Evolutionary conservation across 2,797 vertebrate genomes (phyloP).

Genomic region (Chelidonichthys spinosus): DNA sequence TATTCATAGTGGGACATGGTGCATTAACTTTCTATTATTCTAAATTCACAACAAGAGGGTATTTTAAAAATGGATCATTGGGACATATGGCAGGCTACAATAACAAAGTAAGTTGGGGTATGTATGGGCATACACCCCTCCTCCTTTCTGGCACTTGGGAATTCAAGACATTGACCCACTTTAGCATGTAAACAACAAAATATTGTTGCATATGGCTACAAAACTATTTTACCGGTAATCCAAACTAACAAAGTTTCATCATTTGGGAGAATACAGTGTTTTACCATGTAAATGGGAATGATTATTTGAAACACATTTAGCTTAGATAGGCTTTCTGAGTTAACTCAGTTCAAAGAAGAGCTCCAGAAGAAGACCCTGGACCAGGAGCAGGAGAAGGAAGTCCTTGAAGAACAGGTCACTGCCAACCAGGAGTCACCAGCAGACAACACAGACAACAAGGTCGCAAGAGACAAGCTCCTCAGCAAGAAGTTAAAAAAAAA

Average conservation of each 20-base stretch:
- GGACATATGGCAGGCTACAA: slow-evolving; percentile 22
- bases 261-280: slow-evolving; percentile 21
- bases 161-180: slow-evolving; percentile 47
- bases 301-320: background rate
- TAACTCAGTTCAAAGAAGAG: no score
- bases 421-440: no score
- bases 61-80: slow-evolving; percentile 1
- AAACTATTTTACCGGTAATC: background rate
- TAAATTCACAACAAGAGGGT: slow-evolving; percentile 2
- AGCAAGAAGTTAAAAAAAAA: no score
- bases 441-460: no score
- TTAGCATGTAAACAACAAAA: slow-evolving; percentile 18
- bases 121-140: slow-evolving; percentile 13
- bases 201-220: background rate
- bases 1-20: background rate
- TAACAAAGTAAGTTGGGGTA: slow-evolving; percentile 18
- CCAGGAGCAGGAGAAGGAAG: no score
- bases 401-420: no score
- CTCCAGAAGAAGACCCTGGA: no score
- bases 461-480: no score
- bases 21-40: background rate
- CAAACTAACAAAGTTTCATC: slow-evolving; percentile 2
- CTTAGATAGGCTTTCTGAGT: no score
- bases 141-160: background rate
- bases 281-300: background rate